Base-by-base conservation (phyloP, 1,140 invertebrate species). In the Chrysomallon squamiferum region DNA sequence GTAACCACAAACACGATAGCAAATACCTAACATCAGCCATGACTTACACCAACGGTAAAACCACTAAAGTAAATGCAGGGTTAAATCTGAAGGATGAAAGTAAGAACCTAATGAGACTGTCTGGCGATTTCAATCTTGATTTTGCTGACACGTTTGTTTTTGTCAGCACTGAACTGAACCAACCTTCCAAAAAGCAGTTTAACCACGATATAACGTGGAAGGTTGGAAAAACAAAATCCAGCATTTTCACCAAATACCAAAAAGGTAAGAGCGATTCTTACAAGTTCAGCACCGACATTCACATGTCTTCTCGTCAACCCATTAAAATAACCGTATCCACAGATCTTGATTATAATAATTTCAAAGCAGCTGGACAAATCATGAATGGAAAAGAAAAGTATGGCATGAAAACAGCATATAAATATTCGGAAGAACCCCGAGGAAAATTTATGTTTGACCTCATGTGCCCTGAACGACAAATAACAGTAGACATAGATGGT, bases 311-410 rank as follows among this genome's bases (percentile, higher is more conserved):
- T 18, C 56, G 49, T 29, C 33, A 68, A 18, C 67, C 65, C 11
- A 66, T 77, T 56, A 35, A 32, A 15, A 20, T 73, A n/a, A 59
- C 59, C 25, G 74, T 64, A 47, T 56, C 50, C 25, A 45, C 69
- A 18, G 67, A 64, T n/a, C 70, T 71, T 4, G 52, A 72, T 15
- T 22, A 32, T 6, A 65, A 71, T 3, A 66, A 76, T 45, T 43
- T 78, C 25, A 38, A 66, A 35, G 33, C 60, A 7, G 65, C 61
- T 33, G 38, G 33, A 15, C 38, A 69, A 30, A 54, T 65, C 20
- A 32, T 25, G 57, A 33, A 45, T 52, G 63, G 43, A 27, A 38
- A 50, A 45, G 57, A 50, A 47, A 64, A 2, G 27, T 74, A 65
- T 43, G 50, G 59, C 15, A 18, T 69, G 20, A 49, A 33, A 15